These are phyloP conservation scores for Hofmannophila pseudospretella DNA, from an alignment of 2,888 invertebrate species.

Conservation along the genomic window DNA sequence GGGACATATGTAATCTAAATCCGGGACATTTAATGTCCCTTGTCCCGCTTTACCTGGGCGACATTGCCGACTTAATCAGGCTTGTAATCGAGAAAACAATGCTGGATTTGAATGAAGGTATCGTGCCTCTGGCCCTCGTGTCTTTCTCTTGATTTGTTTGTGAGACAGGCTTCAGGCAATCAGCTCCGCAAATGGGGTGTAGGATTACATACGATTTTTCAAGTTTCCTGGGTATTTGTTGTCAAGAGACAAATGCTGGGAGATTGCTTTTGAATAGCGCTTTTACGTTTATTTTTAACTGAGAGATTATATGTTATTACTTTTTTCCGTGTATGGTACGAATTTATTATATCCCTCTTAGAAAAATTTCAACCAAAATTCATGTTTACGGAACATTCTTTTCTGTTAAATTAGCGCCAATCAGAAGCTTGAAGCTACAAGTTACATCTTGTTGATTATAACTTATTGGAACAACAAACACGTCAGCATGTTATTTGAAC, in stretches of 20 bases:
- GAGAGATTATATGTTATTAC: no score
- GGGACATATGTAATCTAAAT: neutral
- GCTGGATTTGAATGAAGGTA: conserved; percentile 16
- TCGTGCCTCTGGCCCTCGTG: conserved; percentile 1
- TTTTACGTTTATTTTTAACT: no score
- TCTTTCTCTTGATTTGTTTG: conserved; percentile 8
- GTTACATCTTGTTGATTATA: no score
- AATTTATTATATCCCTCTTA: no score
- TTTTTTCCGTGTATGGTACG: no score
- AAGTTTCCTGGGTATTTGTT: conserved; percentile 3
- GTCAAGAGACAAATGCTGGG: neutral
- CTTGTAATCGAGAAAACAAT: conserved; percentile 68
- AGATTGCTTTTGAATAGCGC: conserved; percentile 3
- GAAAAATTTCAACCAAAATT: no score
- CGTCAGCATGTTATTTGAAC: no score
- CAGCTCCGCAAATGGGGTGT: conserved; percentile 7
- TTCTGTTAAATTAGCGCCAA: no score
- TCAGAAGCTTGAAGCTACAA: no score
- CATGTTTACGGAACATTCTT: no score
- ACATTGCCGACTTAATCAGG: conserved; percentile 59
- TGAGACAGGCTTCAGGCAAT: conserved; percentile 8
- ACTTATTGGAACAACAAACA: no score
- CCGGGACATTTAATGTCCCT: neutral
- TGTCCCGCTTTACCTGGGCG: conserved; percentile 17
- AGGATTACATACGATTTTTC: conserved; percentile 10